Evolutionary conservation across 2,113 vertebrate species (phyloP).

Genomic region (Uropsilus gracilis): DNA sequence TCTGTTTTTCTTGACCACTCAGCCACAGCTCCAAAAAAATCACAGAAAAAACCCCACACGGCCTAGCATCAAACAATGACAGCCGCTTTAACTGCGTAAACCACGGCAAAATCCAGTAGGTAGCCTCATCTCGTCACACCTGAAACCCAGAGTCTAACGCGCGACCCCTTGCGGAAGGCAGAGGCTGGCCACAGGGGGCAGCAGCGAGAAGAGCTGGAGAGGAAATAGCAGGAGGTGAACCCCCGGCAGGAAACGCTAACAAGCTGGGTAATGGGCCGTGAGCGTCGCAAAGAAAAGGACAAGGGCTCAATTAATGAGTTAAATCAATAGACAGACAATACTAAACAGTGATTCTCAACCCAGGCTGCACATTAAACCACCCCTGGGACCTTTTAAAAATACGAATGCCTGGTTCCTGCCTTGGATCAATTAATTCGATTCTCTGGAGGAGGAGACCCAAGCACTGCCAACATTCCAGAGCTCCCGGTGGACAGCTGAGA

Average conservation of each 20-base stretch:
- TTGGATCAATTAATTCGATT: constrained; percentile 50
- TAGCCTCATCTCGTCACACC: neutral
- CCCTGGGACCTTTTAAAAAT: constrained; percentile 31
- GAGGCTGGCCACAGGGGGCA: too few species aligned
- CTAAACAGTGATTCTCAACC: constrained; percentile 20
- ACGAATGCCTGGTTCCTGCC: neutral
- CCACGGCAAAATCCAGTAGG: neutral
- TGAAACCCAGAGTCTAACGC: too few species aligned
- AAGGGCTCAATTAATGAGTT: constrained; percentile 66
- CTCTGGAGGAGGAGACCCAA: neutral
- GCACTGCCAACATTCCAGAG: neutral
- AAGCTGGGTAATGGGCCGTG: constrained; percentile 53
- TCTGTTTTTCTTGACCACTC: constrained; percentile 12
- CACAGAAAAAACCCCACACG: neutral
- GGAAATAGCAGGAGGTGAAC: constrained; percentile 61
- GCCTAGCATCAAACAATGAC: neutral
- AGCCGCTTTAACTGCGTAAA: neutral
- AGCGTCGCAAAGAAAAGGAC: constrained; percentile 45
- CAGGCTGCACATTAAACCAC: neutral
- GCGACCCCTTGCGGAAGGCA: too few species aligned
- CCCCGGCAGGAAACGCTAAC: constrained; percentile 58
- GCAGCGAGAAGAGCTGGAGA: constrained; percentile 15
- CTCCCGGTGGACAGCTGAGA: neutral
- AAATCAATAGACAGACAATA: constrained; percentile 50
- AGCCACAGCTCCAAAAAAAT: constrained; percentile 39